Conservation (phyloP, 2,113 vertebrate genomes). For the Alexandromys fortis region DNA sequence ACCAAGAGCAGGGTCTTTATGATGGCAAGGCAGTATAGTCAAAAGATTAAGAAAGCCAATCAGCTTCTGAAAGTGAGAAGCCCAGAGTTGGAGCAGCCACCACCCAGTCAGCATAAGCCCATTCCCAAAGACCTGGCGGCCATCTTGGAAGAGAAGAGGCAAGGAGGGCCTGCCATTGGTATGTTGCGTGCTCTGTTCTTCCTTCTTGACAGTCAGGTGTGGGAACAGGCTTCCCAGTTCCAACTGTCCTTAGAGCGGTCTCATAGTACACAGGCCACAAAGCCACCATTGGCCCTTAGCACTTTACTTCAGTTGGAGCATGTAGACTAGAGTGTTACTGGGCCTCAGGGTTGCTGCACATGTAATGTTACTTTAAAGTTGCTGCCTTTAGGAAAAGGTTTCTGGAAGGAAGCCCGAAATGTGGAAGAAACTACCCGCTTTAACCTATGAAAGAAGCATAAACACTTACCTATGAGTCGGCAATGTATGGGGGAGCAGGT, state of each 20-base stretch:
- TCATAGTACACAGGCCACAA: not conserved
- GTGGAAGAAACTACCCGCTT: not conserved
- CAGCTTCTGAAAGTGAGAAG: conserved; percentile 96
- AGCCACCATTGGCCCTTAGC: not conserved
- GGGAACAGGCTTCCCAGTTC: not conserved
- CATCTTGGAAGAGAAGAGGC: conserved; percentile 98
- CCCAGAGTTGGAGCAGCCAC: conserved; percentile 91
- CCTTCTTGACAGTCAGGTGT: not conserved
- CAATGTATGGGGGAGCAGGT: not conserved
- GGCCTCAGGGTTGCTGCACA: not conserved
- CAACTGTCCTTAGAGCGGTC: not conserved
- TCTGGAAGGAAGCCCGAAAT: not conserved
- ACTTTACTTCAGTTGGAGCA: rapidly evolving
- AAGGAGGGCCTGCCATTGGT: conserved; percentile 98
- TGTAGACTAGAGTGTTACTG: rapidly evolving
- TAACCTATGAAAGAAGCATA: not conserved
- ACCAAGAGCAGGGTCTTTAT: conserved; percentile 94
- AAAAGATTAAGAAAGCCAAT: conserved; percentile 99
- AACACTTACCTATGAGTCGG: not conserved
- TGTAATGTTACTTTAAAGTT: not conserved
- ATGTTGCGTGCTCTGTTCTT: conserved; percentile 65
- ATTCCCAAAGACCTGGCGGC: conserved; percentile 93
- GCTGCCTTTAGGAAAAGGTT: not conserved
- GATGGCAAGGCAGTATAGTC: conserved; percentile 98
- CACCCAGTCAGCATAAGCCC: conserved; percentile 71